Percentiles rank a stretch among this genome's conserved stretches.
Evolutionary conservation across 2,797 vertebrate species (phyloP).

Genomic region (Anabas testudineus): DNA sequence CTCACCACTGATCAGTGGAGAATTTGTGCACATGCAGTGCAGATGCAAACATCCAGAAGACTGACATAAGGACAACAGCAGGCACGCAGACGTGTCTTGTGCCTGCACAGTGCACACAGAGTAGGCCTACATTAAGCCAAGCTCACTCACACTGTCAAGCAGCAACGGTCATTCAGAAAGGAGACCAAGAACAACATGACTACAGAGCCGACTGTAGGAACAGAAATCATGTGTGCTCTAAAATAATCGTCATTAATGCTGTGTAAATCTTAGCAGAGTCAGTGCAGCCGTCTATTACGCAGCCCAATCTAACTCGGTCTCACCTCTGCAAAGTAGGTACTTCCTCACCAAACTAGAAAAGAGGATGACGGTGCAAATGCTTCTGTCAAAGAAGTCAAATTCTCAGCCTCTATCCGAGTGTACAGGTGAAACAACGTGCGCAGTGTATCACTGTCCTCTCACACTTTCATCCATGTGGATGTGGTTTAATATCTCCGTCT

Average conservation of each 20-base stretch:
- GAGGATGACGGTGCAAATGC: constrained; percentile 1
- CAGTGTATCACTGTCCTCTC: constrained; percentile 57
- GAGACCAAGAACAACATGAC: constrained; percentile 11
- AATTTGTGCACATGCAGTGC: background rate
- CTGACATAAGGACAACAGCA: background rate
- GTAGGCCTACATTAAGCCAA: constrained; percentile 31
- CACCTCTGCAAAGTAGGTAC: constrained; percentile 23
- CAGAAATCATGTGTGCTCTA: background rate
- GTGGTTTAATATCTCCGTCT: constrained; percentile 22
- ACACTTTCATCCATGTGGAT: constrained; percentile 41
- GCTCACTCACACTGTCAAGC: constrained; percentile 33
- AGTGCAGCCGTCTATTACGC: constrained; percentile 27
- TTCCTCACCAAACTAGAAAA: background rate
- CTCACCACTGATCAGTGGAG: constrained; percentile 8
- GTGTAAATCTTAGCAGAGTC: constrained; percentile 29
- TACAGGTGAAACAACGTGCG: constrained; percentile 69
- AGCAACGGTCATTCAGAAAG: constrained; percentile 58
- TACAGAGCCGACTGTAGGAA: constrained; percentile 8
- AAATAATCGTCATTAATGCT: constrained; percentile 11
- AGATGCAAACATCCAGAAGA: constrained; percentile 24
- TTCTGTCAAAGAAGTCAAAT: constrained; percentile 22
- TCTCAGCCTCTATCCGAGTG: constrained; percentile 22
- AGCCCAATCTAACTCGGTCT: constrained; percentile 18
- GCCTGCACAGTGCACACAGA: constrained; percentile 19
- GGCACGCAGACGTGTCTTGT: constrained; percentile 14